Base-by-base conservation (phyloP, 2,888 invertebrate species). In the Leptopilina myrica region DNA sequence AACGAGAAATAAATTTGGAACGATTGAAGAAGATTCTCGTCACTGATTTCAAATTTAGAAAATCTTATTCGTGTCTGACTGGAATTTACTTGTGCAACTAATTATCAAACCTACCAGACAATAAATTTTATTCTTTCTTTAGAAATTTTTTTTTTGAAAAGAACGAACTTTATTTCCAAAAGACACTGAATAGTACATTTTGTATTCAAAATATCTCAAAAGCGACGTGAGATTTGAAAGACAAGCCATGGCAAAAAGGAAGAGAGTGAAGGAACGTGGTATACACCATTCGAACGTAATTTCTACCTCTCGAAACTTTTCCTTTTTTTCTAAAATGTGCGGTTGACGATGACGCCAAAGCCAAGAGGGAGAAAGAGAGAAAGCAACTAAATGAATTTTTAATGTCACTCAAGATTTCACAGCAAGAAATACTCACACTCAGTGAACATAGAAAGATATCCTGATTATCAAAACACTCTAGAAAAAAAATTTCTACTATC, bases 391-490 rank as follows among this genome's bases (percentile, higher is more conserved):
- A 73, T 56, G 56, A 40, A 56, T 73, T 69, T 69, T 69, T 69
- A 49, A 69, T 69, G 26, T 14, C 64, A 64, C 33, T 64, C 64
- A 64, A 26, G 64, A 20, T 64, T 33, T 11, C 7, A 2, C 20
- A 81, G 40, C 79, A 78, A 78, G 79, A 12, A 49, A 49, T 12
- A 49, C 49, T 49, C 49, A 11, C 49, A 11, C 4, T 12, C 49
- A 49, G 12, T 9, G 46, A 46, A 5, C 7, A 49, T 2, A 49
- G 11, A 49, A 49, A 8, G 49, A 49, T 9, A 49, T 3, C 9
- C 12, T 49, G 43, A 49, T 49, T 49, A 49, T 9, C 12, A 49
- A 43, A 12, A 49, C 2, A 12, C 49, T 49, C 11, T 49, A 4
- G 49, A 49, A 49, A 49, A 49, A 26, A 26, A 0, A 12, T 49